Base-by-base conservation (phyloP, 2,888 invertebrate species). In the Artemia sinica region DNA sequence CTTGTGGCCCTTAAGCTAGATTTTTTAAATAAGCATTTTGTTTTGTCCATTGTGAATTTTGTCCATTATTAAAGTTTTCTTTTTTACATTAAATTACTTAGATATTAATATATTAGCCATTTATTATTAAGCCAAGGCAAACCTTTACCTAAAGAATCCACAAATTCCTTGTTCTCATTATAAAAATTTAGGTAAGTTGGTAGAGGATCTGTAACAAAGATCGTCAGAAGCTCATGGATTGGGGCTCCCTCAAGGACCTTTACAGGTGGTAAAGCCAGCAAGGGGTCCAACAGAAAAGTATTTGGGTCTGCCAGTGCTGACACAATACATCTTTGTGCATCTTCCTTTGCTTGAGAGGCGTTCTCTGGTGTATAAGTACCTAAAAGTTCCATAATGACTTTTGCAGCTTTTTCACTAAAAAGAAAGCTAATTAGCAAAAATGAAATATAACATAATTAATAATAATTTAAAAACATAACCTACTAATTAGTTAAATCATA, bases 321-420 rank as follows among this genome's bases (percentile, higher is more conserved):
- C 14, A 91, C 87, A 75, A 98, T 96, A 78, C 97, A 97, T 75
- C 89, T 86, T 76, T 91, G 91, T 2, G 98, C 97, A 81, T 98
- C 97, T 77, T 95, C 94, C 73, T 94, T 84, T 0, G 97, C 97
- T 72, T 92, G 89, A 2, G 91, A 91, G 0, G 97, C 97, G 80
- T 96, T 96, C 76, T 95, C 95, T 71, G 93, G 88, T 48, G 94
- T 95, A 79, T 97, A 98, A 0, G 97, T 96, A 48, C 92, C 91
- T 70, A 98, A 80, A 1, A 98, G 81, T 78, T 95, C 95, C 72
- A 96, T 88, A 97, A 98, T 97, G 6, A 95, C 93, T 78, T 92
- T 91, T 18, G 93, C 88, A 48, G 94, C 93, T 74, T 89, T 82
- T 76, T 94, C 93, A 78, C 92, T 89, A 77, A 18, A 80, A 14